Evolutionary conservation across 2,888 invertebrate species (phyloP).

Genomic region (Rhodophaea formosa): DNA sequence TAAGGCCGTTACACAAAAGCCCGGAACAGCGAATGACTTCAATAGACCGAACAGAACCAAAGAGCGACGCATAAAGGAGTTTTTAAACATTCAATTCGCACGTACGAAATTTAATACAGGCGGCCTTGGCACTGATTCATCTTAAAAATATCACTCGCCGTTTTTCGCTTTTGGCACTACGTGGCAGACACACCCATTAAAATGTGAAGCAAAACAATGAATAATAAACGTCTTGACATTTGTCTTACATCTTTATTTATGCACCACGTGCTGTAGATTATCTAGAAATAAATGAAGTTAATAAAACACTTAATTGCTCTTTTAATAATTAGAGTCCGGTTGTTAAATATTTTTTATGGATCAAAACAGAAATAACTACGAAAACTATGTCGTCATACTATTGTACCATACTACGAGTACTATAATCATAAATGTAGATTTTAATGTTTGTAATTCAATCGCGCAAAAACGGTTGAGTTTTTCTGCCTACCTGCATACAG

Average conservation of each 20-base stretch:
- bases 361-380: no score
- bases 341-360: no score
- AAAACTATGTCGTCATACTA: no score
- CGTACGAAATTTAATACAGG: slow-evolving; percentile 13
- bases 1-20: slow-evolving; percentile 9
- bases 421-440: no score
- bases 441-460: no score
- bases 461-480: no score
- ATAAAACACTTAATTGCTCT: no score
- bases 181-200: slow-evolving; percentile 5
- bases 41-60: slow-evolving; percentile 2
- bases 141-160: not conserved
- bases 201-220: not conserved
- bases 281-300: not conserved
- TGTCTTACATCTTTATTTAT: not conserved
- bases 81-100: slow-evolving; percentile 15
- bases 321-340: no score
- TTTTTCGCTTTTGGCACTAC: slow-evolving; percentile 12
- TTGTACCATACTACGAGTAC: no score
- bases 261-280: not conserved
- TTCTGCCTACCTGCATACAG: no score
- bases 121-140: slow-evolving; percentile 14
- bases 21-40: slow-evolving; percentile 7
- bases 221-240: not conserved
- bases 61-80: slow-evolving; percentile 5